A percentile compares a stretch with the other conserved stretches of the same genome.
Conservation (phyloP, 1,140 invertebrate species). For the Copidosoma floridanum region DNA sequence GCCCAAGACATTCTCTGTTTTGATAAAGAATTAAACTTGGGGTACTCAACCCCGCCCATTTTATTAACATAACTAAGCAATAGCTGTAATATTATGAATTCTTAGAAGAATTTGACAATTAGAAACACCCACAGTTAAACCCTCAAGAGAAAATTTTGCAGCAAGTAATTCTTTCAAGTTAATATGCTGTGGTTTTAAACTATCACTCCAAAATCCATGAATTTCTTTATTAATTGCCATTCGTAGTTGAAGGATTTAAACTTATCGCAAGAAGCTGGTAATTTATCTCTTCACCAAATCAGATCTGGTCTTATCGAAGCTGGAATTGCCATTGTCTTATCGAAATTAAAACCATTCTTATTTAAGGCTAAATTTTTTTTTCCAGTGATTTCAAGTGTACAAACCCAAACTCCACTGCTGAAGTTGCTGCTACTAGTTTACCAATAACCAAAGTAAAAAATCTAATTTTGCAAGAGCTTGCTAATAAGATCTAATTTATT, state of each 20-base stretch:
- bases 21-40: conserved; percentile 2
- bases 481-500: too few species aligned
- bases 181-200: conserved; percentile 31
- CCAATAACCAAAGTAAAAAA: too few species aligned
- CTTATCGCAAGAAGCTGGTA: not conserved
- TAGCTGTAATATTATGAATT: conserved; percentile 35
- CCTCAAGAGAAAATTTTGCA: not conserved
- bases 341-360: conserved; percentile 10
- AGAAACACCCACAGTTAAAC: conserved; percentile 17
- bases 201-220: conserved; percentile 15
- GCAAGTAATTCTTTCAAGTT: conserved; percentile 39
- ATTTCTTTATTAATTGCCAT: conserved; percentile 17
- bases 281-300: conserved; percentile 20
- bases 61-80: conserved; percentile 32
- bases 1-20: too few species aligned
- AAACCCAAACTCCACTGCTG: not conserved
- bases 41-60: conserved; percentile 30
- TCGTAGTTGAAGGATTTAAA: conserved; percentile 3
- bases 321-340: conserved; percentile 16
- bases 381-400: not conserved
- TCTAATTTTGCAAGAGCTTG: too few species aligned
- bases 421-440: not conserved
- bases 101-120: conserved; percentile 31
- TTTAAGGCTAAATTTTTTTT: not conserved
- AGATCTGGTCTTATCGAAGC: conserved; percentile 6